Evolutionary conservation across 37 sponge, comb jelly and placozoan genomes (phyloP).

Genomic region (Halichondria panicea): DNA sequence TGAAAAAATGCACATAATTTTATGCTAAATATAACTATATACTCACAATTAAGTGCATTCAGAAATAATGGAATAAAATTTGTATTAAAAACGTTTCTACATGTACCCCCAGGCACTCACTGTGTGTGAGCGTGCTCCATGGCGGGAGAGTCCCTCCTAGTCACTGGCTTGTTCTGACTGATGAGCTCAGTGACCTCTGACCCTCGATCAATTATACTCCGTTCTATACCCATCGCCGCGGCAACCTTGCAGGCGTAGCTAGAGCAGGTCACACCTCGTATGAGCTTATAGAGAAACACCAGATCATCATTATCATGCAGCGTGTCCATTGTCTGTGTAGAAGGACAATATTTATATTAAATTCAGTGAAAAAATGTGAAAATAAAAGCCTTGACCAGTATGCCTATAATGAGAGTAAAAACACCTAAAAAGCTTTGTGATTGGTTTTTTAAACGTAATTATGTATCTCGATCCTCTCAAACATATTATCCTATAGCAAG

Average conservation of each 20-base stretch:
- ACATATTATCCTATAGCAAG: no score
- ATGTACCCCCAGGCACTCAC: slow-evolving; percentile 8
- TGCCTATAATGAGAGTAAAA: no score
- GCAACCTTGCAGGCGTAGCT: slow-evolving; percentile 95
- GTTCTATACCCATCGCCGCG: slow-evolving; percentile 66
- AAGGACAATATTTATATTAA: no score
- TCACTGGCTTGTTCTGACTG: slow-evolving; percentile 47
- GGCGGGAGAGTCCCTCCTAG: slow-evolving; percentile 12
- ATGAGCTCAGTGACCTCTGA: slow-evolving; percentile 76
- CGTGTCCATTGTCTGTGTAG: slow-evolving; percentile 80
- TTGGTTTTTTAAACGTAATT: no score
- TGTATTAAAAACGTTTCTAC: not conserved
- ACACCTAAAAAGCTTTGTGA: no score
- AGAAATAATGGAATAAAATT: slow-evolving; percentile 8
- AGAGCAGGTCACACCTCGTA: slow-evolving; percentile 60
- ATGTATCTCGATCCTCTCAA: no score
- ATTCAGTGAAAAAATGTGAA: no score
- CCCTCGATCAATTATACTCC: slow-evolving; percentile 66
- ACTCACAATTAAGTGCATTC: slow-evolving; percentile 11
- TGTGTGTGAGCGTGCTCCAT: slow-evolving; percentile 31
- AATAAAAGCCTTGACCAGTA: no score
- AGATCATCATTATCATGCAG: slow-evolving; percentile 76
- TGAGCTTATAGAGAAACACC: slow-evolving; percentile 91
- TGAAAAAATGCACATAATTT: not conserved
- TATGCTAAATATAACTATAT: not conserved